These are phyloP conservation scores for Machaerirhynchus nigripectus DNA, from an alignment of 2,113 vertebrate species.

Conservation along the genomic window DNA sequence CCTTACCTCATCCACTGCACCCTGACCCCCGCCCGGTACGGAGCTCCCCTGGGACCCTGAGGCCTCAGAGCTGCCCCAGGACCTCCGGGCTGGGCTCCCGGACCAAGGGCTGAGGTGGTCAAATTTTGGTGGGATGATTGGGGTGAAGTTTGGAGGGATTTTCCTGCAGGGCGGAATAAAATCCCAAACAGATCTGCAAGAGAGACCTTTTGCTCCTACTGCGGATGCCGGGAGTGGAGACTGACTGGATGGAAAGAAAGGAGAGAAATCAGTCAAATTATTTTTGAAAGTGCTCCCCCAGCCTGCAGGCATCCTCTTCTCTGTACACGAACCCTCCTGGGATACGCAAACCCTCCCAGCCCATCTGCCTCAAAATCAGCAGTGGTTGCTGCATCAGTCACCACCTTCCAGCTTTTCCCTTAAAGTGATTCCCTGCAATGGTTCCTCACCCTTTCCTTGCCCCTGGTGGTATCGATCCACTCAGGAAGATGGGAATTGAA, in stretches of 20 bases:
- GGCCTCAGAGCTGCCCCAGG: background rate
- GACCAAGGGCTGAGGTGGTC: rapidly evolving
- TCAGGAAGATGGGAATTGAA: background rate
- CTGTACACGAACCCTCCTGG: background rate
- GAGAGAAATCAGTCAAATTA: background rate
- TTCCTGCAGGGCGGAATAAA: background rate
- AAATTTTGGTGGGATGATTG: rapidly evolving
- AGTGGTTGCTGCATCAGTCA: background rate
- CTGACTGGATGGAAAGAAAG: background rate
- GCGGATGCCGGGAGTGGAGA: background rate
- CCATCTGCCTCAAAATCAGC: background rate
- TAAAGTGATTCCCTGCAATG: background rate
- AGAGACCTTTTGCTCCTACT: background rate
- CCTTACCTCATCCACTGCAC: background rate
- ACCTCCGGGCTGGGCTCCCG: background rate
- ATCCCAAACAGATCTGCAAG: background rate
- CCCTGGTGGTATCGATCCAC: background rate
- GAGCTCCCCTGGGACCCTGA: background rate
- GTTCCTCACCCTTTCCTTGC: background rate
- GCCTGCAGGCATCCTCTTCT: background rate
- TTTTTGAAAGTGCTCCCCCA: background rate
- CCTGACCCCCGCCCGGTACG: background rate
- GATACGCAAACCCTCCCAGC: background rate
- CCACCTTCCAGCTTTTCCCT: background rate
- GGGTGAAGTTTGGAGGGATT: background rate